Conservation (phyloP, 1,140 invertebrate genomes). For the Armadillidium nasatum region DNA sequence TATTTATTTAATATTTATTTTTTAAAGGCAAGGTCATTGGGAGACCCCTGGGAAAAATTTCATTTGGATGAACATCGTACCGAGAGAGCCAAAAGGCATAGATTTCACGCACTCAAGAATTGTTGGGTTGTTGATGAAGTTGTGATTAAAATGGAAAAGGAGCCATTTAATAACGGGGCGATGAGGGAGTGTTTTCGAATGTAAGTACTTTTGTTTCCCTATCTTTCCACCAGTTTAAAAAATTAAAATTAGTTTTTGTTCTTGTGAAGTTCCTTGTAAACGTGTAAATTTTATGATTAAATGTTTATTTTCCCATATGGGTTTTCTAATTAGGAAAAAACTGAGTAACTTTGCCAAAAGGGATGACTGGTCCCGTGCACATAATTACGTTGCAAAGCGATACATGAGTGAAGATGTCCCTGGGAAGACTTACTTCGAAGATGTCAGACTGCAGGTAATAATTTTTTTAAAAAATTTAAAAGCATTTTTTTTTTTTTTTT, state of each 20-base stretch:
- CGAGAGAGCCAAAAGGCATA: conserved; percentile 50
- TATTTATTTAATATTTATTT: not conserved
- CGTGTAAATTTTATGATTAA: too few species aligned
- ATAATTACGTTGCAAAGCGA: conserved; percentile 60
- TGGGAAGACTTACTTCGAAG: conserved; percentile 56
- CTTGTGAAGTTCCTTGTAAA: too few species aligned
- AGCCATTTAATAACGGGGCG: conserved; percentile 57
- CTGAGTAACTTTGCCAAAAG: conserved; percentile 52
- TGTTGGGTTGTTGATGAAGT: conserved; percentile 53
- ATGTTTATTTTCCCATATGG: too few species aligned
- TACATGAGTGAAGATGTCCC: conserved; percentile 56
- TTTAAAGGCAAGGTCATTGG: conserved; percentile 34
- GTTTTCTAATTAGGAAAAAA: conserved; percentile 53
- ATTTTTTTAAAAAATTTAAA: too few species aligned
- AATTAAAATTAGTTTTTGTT: too few species aligned
- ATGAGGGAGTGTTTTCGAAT: conserved; percentile 59
- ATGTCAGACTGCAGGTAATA: conserved; percentile 47
- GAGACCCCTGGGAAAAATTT: conserved; percentile 53
- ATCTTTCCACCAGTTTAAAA: too few species aligned
- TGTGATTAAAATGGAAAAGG: conserved; percentile 53
- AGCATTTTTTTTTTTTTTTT: too few species aligned
- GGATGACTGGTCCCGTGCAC: conserved; percentile 55
- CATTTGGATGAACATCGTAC: conserved; percentile 49
- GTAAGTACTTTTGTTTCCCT: conserved; percentile 50
- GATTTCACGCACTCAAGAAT: conserved; percentile 52